Evolutionary conservation across 2,797 vertebrate genomes (phyloP).

Genomic region (Apogon hyalosoma): DNA sequence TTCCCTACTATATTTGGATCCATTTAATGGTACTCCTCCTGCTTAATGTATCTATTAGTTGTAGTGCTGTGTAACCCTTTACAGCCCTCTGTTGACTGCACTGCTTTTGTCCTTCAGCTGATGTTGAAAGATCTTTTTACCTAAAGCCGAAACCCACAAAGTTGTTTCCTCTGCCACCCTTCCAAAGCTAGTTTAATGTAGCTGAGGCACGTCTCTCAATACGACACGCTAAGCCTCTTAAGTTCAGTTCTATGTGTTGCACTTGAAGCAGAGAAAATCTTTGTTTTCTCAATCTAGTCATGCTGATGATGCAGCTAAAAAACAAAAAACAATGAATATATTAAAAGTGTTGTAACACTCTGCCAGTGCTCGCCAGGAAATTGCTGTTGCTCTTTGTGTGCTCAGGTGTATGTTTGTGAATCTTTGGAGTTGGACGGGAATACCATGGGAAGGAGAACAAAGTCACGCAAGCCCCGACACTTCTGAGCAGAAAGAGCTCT

Average conservation of each 20-base stretch:
- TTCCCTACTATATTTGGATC: constrained; percentile 68
- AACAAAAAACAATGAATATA: constrained; percentile 29
- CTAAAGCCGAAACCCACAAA: constrained; percentile 8
- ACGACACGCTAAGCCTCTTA: constrained; percentile 34
- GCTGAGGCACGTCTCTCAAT: constrained; percentile 19
- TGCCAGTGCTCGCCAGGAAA: background rate
- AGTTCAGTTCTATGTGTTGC: constrained; percentile 31
- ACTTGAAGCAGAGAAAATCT: constrained; percentile 30
- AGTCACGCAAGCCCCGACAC: constrained; percentile 44
- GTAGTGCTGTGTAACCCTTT: constrained; percentile 56
- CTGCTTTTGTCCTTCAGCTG: constrained; percentile 4
- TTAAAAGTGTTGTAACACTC: background rate
- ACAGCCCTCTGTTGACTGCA: constrained; percentile 57
- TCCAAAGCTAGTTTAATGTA: constrained; percentile 20
- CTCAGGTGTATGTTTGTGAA: constrained; percentile 36
- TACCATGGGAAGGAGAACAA: constrained; percentile 40
- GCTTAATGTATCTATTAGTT: constrained; percentile 57
- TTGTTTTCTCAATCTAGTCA: constrained; percentile 30
- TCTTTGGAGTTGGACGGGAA: constrained; percentile 33
- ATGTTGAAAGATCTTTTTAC: constrained; percentile 21
- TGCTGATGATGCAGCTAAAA: constrained; percentile 23
- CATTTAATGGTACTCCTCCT: constrained; percentile 51
- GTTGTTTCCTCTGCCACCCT: constrained; percentile 22
- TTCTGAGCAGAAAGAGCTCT: constrained; percentile 54
- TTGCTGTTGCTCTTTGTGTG: constrained; percentile 2